Conservation (phyloP, 2,888 invertebrate genomes). For the Amorpha juglandis region DNA sequence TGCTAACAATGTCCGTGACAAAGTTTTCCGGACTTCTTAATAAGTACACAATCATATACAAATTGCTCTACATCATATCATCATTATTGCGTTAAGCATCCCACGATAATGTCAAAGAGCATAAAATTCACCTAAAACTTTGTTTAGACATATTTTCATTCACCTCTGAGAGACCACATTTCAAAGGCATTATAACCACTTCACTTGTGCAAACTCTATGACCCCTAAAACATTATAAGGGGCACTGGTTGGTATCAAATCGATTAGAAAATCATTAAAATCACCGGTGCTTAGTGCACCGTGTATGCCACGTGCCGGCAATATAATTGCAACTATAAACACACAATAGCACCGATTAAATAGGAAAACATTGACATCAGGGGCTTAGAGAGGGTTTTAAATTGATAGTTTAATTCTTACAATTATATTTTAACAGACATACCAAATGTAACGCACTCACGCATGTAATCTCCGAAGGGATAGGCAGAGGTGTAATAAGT, state of each 20-base stretch:
- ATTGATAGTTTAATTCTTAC: neutral
- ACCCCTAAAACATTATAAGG: slow-evolving; percentile 41
- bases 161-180: too few species aligned
- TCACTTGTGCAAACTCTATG: slow-evolving; percentile 30
- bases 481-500: too few species aligned
- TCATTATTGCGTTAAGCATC: too few species aligned
- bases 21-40: too few species aligned
- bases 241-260: slow-evolving; percentile 66
- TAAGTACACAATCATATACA: too few species aligned
- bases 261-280: slow-evolving; percentile 78
- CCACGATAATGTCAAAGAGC: too few species aligned
- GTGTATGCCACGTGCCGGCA: slow-evolving; percentile 63
- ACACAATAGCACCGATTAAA: slow-evolving; percentile 10
- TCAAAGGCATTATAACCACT: neutral
- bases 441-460: neutral
- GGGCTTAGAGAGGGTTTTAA: neutral
- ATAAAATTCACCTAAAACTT: too few species aligned
- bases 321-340: slow-evolving; percentile 16
- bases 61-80: too few species aligned
- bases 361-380: neutral
- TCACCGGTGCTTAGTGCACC: slow-evolving; percentile 61
- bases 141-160: too few species aligned
- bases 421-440: neutral
- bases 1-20: too few species aligned
- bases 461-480: too few species aligned